Base-by-base conservation (phyloP, 23 tunicate genomes). In the Diplosoma virens region DNA sequence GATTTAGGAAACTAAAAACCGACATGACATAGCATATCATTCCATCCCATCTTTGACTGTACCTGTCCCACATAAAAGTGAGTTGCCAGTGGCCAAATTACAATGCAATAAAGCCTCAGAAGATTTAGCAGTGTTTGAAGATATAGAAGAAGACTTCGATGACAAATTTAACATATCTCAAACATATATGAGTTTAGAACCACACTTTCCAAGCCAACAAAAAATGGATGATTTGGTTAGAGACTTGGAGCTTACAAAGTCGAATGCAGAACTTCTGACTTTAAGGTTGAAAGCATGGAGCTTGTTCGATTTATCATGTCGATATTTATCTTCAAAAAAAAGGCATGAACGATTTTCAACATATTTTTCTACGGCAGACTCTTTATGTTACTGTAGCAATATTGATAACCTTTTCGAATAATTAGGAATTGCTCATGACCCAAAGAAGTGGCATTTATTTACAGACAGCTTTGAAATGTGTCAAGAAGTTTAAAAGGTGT, bases 201-300 rank as follows among this genome's bases (percentile, higher is more conserved):
- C 65, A 58, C 65, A 11, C 21, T 58, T 58, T 58, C 25, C 65
- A 58, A 58, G 21, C 65, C 26, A 58, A 58, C 65, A 58, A 58
- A 22, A 58, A 58, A n/a, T n/a, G n/a, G n/a, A n/a, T n/a, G n/a
- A n/a, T n/a, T n/a, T n/a, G n/a, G n/a, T n/a, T n/a, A n/a, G 20
- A 58, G 65, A 58, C 65, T 11, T 58, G 65, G 21, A n/a, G 65
- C 65, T 58, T 5, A 58, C 65, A 58, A n/a, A 9, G 65, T 58
- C 65, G 65, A 58, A 58, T 58, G 65, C 65, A 23, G 21, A 58
- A 58, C 65, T 58, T 11, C 65, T 58, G 65, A 58, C 65, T 58
- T 58, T 22, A 58, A 58, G 65, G 16, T 58, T 58, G 65, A 58
- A 58, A 58, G 65, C 14, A 58, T 58, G 65, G 65, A 58, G 7